Conservation (phyloP, 2,888 invertebrate genomes). For the Noctua janthina region DNA sequence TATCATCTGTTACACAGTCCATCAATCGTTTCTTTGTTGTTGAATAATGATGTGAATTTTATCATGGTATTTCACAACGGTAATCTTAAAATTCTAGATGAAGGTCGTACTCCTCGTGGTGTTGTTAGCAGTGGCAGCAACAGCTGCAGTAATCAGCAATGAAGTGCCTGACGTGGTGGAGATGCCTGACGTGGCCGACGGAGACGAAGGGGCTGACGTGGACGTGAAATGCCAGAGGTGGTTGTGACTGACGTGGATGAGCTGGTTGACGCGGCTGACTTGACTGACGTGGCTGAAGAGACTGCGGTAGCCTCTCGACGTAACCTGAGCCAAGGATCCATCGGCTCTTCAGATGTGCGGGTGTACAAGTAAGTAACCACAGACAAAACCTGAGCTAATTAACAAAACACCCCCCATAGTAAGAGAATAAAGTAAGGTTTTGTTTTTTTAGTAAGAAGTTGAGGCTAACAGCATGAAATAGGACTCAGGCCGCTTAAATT, state of each 20-base stretch:
- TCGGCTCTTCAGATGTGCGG: neutral
- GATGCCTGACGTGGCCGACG: neutral
- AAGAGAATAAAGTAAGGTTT: neutral
- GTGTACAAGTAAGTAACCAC: neutral
- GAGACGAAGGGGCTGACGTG: neutral
- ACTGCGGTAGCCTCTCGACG: neutral
- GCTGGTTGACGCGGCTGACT: neutral
- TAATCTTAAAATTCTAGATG: constrained; percentile 30
- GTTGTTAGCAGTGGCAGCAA: constrained; percentile 37
- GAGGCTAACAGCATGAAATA: neutral
- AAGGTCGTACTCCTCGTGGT: constrained; percentile 21
- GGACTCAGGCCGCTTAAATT: neutral
- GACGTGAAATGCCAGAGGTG: neutral
- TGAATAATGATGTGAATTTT: neutral
- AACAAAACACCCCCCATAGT: neutral
- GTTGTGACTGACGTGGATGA: constrained; percentile 1
- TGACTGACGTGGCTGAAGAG: neutral
- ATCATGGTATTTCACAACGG: no score
- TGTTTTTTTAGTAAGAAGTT: no score
- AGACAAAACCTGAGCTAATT: neutral
- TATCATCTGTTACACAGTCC: neutral
- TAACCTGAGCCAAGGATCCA: neutral
- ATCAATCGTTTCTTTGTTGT: neutral
- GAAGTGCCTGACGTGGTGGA: constrained; percentile 14
- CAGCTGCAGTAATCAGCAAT: constrained; percentile 20